Evolutionary conservation across 1,140 invertebrate genomes (phyloP).

Genomic region (Anthonomus grandis): DNA sequence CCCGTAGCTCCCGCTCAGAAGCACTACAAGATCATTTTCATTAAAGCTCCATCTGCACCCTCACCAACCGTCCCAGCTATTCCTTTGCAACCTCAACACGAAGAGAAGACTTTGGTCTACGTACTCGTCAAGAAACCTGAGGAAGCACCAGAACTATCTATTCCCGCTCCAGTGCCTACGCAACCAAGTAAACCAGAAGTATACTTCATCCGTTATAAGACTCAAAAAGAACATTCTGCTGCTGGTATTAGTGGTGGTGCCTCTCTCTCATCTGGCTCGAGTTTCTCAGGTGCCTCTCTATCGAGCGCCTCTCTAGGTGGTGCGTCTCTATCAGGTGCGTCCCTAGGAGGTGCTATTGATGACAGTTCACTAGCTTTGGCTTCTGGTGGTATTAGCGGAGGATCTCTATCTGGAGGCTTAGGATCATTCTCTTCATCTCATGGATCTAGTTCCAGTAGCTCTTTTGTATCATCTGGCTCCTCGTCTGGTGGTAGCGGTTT

Average conservation of each 20-base stretch:
- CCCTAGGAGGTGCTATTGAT: constrained; percentile 39
- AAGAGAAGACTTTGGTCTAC: constrained; percentile 87
- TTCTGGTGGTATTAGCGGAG: constrained; percentile 33
- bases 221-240: constrained; percentile 64
- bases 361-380: constrained; percentile 29
- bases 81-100: constrained; percentile 64
- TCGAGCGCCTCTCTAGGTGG: too few relatives aligned
- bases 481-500: constrained; percentile 47
- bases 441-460: constrained; percentile 22
- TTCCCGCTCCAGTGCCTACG: constrained; percentile 71
- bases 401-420: constrained; percentile 6
- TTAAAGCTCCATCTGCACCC: constrained; percentile 77
- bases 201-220: constrained; percentile 88
- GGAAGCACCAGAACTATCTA: constrained; percentile 70
- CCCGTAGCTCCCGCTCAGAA: constrained; percentile 65
- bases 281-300: constrained; percentile 45
- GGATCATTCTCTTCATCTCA: constrained; percentile 25
- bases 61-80: constrained; percentile 67
- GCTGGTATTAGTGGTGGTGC: constrained; percentile 51
- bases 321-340: constrained; percentile 34
- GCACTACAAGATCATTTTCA: constrained; percentile 88
- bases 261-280: constrained; percentile 40
- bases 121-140: constrained; percentile 83
- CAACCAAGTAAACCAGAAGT: constrained; percentile 82
- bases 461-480: constrained; percentile 9